phyloP scores from a whole-genome alignment of 2,888 invertebrate species.

The Drosophila neonasuta region DNA sequence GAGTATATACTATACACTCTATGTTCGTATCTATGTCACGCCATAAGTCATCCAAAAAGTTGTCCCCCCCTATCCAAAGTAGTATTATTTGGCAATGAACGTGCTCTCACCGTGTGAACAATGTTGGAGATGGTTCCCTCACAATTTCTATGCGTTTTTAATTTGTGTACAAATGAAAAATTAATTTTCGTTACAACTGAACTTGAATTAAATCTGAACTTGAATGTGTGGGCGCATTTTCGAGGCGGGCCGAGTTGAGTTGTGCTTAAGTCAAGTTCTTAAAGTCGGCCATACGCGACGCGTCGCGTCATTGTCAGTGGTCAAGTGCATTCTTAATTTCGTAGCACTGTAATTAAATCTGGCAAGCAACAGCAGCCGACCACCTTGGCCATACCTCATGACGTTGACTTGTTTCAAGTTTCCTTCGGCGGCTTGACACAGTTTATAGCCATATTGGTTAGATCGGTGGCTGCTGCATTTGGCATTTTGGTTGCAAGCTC shows the following conservation, averaged over 20 bases:
- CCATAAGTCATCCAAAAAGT: slow-evolving; percentile 34
- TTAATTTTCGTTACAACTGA: slow-evolving; percentile 38
- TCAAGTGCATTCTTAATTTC: slow-evolving; percentile 63
- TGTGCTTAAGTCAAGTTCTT: slow-evolving; percentile 33
- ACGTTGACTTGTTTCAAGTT: slow-evolving; percentile 63
- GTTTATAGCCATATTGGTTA: slow-evolving; percentile 55
- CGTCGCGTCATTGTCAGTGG: slow-evolving; percentile 61
- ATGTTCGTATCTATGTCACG: slow-evolving; percentile 44
- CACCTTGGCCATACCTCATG: slow-evolving; percentile 51
- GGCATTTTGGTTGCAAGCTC: slow-evolving; percentile 63
- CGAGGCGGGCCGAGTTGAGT: background rate
- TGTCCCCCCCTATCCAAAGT: background rate
- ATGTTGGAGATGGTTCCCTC: background rate
- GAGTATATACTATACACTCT: slow-evolving; percentile 1
- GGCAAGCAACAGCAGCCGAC: slow-evolving; percentile 50
- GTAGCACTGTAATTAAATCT: slow-evolving; percentile 56
- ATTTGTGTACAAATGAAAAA: slow-evolving; percentile 32
- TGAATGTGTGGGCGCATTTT: slow-evolving; percentile 26
- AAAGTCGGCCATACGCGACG: slow-evolving; percentile 29
- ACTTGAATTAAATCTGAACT: slow-evolving; percentile 50
- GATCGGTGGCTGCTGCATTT: slow-evolving; percentile 58
- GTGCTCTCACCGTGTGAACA: slow-evolving; percentile 47
- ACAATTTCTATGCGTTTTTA: slow-evolving; percentile 42
- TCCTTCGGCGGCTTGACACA: slow-evolving; percentile 73
- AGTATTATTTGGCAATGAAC: slow-evolving; percentile 34